Evolutionary conservation across 2,113 vertebrate species (phyloP).

Genomic region (Gnathonemus longibarbis): DNA sequence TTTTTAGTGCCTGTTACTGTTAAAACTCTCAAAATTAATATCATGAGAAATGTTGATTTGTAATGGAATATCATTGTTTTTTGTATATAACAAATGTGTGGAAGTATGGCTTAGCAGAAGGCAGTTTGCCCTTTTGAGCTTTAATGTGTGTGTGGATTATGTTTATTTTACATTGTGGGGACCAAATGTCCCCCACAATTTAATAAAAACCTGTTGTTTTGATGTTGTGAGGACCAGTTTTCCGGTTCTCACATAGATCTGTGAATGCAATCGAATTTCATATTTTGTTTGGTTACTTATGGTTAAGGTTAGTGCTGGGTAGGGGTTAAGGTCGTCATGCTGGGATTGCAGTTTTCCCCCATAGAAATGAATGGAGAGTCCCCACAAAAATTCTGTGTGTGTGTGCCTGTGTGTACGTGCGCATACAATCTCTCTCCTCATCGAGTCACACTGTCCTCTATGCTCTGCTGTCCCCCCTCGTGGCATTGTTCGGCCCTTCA

Average conservation of each 20-base stretch:
- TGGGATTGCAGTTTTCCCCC: not conserved
- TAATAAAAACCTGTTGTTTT: not conserved
- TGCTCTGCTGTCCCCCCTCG: not conserved
- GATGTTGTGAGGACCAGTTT: not conserved
- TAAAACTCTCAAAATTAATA: not conserved
- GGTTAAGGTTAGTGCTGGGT: not conserved
- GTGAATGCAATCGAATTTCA: not conserved
- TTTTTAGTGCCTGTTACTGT: not conserved
- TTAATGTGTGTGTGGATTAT: not conserved
- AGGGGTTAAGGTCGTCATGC: not conserved
- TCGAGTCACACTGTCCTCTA: constrained; percentile 14
- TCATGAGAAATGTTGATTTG: not conserved
- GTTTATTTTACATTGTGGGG: too few species aligned
- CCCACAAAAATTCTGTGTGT: not conserved
- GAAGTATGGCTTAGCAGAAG: not conserved
- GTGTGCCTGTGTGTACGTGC: not conserved
- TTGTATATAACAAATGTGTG: not conserved
- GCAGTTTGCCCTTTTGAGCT: not conserved
- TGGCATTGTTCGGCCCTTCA: constrained; percentile 6
- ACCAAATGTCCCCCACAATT: too few species aligned
- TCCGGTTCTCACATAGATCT: not conserved
- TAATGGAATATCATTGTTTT: not conserved
- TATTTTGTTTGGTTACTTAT: not conserved
- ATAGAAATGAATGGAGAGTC: not conserved
- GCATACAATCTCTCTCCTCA: not conserved